phyloP scores from a whole-genome alignment of 2,888 invertebrate genomes.

The Catocala nupta region DNA sequence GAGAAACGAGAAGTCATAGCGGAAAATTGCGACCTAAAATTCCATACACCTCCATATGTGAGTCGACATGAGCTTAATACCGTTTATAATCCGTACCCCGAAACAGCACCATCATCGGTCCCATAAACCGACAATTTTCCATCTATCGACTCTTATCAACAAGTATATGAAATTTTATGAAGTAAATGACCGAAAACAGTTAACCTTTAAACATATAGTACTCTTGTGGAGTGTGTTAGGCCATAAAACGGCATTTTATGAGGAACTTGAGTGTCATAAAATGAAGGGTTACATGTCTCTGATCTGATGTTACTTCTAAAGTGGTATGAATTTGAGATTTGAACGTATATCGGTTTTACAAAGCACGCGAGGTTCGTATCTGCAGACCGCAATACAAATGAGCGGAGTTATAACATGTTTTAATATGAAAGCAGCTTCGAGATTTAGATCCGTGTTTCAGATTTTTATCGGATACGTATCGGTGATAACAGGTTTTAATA shows the following conservation, averaged over 20 bases:
- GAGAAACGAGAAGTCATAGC: no score
- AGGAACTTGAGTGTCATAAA: conserved; percentile 63
- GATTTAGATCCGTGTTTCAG: no score
- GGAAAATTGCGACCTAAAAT: background rate
- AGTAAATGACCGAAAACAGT: conserved; percentile 57
- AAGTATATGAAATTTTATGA: conserved; percentile 66
- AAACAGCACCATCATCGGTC: conserved; percentile 7
- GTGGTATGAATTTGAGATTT: conserved; percentile 40
- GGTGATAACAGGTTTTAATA: no score
- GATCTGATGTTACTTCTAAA: conserved; percentile 47
- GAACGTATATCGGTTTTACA: conserved; percentile 14
- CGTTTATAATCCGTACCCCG: conserved; percentile 10
- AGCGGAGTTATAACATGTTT: background rate
- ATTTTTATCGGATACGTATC: no score
- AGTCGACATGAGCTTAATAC: background rate
- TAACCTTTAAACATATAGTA: conserved; percentile 50
- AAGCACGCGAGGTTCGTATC: conserved; percentile 10
- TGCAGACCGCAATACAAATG: background rate
- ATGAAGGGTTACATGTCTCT: conserved; percentile 51
- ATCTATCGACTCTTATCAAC: conserved; percentile 55
- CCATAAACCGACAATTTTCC: conserved; percentile 38
- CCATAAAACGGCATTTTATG: conserved; percentile 72
- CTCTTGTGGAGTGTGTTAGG: conserved; percentile 62
- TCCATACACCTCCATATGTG: no score
- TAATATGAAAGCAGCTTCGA: background rate